These are phyloP conservation scores for Epizoanthus illoricatus DNA, from an alignment of 92 coral and sea anemone species.

Conservation along the genomic window DNA sequence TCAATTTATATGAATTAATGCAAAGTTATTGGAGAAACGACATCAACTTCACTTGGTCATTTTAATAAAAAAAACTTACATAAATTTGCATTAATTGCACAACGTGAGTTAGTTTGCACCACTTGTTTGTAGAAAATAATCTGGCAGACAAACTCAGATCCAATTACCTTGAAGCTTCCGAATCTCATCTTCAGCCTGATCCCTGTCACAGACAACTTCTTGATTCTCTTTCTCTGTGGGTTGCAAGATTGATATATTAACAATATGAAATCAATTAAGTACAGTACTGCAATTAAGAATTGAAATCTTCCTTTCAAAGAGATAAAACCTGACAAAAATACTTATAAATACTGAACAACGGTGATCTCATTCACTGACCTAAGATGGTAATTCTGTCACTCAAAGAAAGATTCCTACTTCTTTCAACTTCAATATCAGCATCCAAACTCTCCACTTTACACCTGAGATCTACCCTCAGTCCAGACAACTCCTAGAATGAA, in stretches of 20 bases:
- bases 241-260: background rate
- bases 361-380: conserved; percentile 52
- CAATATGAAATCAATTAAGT: background rate
- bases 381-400: conserved; percentile 65
- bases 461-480: conserved; percentile 50
- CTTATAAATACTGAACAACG: background rate
- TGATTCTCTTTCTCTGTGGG: conserved; percentile 65
- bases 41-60: too few relatives aligned
- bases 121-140: background rate
- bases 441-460: conserved; percentile 67
- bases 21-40: too few relatives aligned
- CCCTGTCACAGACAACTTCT: conserved; percentile 71
- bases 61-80: too few relatives aligned
- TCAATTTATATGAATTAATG: too few relatives aligned
- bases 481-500: conserved; percentile 31
- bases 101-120: background rate
- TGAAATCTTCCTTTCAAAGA: too few relatives aligned
- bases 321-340: background rate
- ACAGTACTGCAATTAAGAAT: too few relatives aligned
- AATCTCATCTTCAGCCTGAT: conserved; percentile 80
- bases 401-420: conserved; percentile 68
- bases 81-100: too few relatives aligned
- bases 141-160: background rate
- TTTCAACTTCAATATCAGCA: conserved; percentile 84
- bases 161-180: conserved; percentile 76